phyloP scores from a whole-genome alignment of 2,888 invertebrate species.

The Cataglyphis rosenhaueri region DNA sequence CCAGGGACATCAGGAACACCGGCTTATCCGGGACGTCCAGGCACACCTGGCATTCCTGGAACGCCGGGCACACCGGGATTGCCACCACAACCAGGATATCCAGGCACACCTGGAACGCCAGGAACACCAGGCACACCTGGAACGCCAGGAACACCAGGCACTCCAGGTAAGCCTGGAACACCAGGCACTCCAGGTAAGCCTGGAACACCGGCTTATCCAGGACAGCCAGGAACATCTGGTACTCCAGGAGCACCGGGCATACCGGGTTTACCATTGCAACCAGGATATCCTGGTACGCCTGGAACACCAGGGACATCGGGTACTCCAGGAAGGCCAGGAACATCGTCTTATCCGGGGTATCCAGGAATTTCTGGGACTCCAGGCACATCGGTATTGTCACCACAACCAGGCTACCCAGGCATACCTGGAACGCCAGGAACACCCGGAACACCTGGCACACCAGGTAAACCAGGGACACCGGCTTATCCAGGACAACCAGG shows the following conservation, averaged over 20 bases:
- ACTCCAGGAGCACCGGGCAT: constrained; percentile 4
- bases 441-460: too few relatives aligned
- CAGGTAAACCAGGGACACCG: too few relatives aligned
- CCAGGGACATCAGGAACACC: too few relatives aligned
- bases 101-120: constrained; percentile 48
- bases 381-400: not conserved
- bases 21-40: constrained; percentile 48
- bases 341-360: constrained; percentile 52
- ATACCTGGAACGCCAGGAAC: constrained; percentile 61
- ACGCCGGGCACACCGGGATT: constrained; percentile 20
- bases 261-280: not conserved
- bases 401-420: too few relatives aligned
- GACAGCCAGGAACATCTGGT: not conserved
- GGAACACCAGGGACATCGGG: constrained; percentile 32
- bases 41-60: constrained; percentile 18
- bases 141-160: constrained; percentile 1
- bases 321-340: constrained; percentile 53
- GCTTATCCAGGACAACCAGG: too few relatives aligned
- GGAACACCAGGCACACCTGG: constrained; percentile 36
- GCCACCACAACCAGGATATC: constrained; percentile 4
- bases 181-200: constrained; percentile 39
- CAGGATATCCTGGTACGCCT: constrained; percentile 52
- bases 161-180: constrained; percentile 40
- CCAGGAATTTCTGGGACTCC: constrained; percentile 20
- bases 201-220: constrained; percentile 58